phyloP scores from a whole-genome alignment of 2,888 invertebrate species.

The Cloeon dipterum region DNA sequence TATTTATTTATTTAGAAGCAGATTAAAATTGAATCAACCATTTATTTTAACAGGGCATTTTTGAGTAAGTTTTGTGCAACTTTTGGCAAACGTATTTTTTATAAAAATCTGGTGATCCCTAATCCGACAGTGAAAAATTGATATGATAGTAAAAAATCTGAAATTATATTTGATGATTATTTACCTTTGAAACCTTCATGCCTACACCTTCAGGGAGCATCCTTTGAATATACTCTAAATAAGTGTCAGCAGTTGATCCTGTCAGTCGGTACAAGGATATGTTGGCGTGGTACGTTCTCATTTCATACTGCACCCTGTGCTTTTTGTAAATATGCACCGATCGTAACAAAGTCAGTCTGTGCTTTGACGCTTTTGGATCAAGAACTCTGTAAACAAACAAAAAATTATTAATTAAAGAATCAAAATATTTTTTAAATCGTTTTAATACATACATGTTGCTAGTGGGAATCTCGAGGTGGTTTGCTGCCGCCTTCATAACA shows the following conservation, averaged over 20 bases:
- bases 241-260: constrained; percentile 86
- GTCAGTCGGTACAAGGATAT: constrained; percentile 67
- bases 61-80: too few relatives aligned
- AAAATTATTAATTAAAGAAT: background rate
- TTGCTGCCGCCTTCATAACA: constrained; percentile 61
- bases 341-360: constrained; percentile 59
- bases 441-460: background rate
- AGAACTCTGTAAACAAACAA: constrained; percentile 37
- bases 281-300: constrained; percentile 73
- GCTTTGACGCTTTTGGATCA: constrained; percentile 43
- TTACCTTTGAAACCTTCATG: constrained; percentile 64
- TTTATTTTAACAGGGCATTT: too few relatives aligned
- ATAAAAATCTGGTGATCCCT: too few relatives aligned
- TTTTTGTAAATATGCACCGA: constrained; percentile 82
- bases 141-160: too few relatives aligned
- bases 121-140: too few relatives aligned
- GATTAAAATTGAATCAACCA: too few relatives aligned
- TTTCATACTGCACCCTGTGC: constrained; percentile 87
- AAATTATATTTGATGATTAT: too few relatives aligned
- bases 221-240: constrained; percentile 84
- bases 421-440: constrained; percentile 6
- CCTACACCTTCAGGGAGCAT: constrained; percentile 96
- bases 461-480: constrained; percentile 42
- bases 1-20: too few relatives aligned
- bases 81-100: too few relatives aligned